phyloP scores from a whole-genome alignment of 1,140 invertebrate species.

The Pantala flavescens region DNA sequence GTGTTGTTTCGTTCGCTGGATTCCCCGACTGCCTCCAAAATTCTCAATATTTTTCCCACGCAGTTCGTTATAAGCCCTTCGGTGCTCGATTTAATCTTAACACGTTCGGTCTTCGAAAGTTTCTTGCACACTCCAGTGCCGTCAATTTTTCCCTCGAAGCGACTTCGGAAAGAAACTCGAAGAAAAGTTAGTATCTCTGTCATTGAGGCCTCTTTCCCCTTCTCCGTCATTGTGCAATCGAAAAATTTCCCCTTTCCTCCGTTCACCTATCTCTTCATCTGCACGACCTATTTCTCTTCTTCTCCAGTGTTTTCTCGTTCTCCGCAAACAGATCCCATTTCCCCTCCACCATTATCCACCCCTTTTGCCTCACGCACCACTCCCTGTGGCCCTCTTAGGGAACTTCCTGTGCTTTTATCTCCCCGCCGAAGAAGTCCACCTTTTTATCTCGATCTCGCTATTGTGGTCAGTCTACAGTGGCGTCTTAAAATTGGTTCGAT shows the following conservation, averaged over 20 bases:
- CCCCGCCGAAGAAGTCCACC: background rate
- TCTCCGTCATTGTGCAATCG: background rate
- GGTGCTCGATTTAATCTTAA: background rate
- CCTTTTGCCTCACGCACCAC: background rate
- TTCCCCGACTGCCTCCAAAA: no score
- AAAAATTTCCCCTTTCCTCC: background rate
- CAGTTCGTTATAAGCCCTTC: background rate
- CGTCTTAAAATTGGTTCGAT: background rate
- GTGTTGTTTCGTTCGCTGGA: no score
- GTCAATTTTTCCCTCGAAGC: background rate
- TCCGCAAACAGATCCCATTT: background rate
- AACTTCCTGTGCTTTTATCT: conserved; percentile 9
- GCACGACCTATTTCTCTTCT: background rate
- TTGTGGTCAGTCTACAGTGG: background rate
- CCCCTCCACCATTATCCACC: background rate
- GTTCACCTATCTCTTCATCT: background rate
- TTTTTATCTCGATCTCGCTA: background rate
- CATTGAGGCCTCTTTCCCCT: background rate
- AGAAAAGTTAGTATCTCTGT: background rate
- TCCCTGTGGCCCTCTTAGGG: background rate
- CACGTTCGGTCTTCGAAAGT: background rate
- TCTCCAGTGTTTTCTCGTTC: background rate
- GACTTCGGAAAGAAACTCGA: background rate
- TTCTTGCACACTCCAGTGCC: background rate
- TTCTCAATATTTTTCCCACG: no score